phyloP scores from a whole-genome alignment of 2,797 vertebrate genomes.

The Streptopelia turtur region DNA sequence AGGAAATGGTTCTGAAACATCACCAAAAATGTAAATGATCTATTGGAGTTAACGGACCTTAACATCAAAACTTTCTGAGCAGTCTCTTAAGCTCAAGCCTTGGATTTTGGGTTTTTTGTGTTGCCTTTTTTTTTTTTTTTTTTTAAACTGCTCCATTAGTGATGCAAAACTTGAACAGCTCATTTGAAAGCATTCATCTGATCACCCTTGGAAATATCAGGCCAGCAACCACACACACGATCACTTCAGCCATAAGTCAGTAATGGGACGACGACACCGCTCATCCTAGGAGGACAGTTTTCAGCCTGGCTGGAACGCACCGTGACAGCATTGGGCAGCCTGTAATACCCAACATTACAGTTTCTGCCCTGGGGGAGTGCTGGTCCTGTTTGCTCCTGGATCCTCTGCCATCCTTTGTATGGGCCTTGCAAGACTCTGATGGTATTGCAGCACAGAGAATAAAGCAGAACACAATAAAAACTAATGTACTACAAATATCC shows the following conservation, averaged over 20 bases:
- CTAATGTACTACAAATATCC: not conserved
- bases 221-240: not conserved
- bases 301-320: not conserved
- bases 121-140: not conserved
- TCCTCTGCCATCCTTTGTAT: not conserved
- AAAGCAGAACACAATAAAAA: constrained; percentile 11
- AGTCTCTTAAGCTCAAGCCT: not conserved
- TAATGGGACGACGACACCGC: not conserved
- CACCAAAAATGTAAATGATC: not conserved
- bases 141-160: not conserved
- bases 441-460: not conserved
- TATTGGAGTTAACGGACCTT: not conserved
- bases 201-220: not conserved
- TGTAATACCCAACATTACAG: not conserved
- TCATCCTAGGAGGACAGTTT: not conserved
- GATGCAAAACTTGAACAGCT: not conserved
- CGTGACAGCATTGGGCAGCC: not conserved
- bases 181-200: not conserved
- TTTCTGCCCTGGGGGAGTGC: not conserved
- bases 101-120: not conserved
- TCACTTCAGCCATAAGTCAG: not conserved
- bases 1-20: not conserved
- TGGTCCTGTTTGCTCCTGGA: not conserved
- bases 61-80: not conserved
- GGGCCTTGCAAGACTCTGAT: not conserved